Conservation (phyloP, 2,113 vertebrate genomes). For the Sinocyclocheilus grahami region DNA sequence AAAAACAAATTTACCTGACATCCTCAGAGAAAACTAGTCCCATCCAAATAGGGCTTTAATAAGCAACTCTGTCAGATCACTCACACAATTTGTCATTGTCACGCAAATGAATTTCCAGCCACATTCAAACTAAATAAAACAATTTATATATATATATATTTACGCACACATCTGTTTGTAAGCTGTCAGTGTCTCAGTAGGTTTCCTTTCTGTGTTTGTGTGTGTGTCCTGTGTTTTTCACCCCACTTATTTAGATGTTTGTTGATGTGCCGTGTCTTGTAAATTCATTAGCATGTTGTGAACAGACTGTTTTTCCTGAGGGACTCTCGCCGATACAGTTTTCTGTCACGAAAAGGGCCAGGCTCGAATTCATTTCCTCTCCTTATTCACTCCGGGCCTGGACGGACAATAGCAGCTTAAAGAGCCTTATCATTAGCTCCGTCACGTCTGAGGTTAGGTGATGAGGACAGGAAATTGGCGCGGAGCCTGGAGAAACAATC, state of each 20-base stretch:
- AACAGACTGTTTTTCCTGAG: conserved; percentile 4
- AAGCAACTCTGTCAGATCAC: conserved; percentile 2
- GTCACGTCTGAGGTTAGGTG: conserved; percentile 37
- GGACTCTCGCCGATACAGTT: conserved; percentile 4
- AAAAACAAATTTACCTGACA: background rate
- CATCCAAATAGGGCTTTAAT: background rate
- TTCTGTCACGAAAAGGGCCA: conserved; percentile 14
- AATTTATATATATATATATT: too few species aligned
- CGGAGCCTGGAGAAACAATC: conserved; percentile 42
- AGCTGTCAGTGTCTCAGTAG: background rate
- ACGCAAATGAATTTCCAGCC: too few species aligned
- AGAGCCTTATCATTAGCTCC: conserved; percentile 37
- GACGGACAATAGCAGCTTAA: conserved; percentile 18
- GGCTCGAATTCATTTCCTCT: conserved; percentile 52
- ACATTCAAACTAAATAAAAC: background rate
- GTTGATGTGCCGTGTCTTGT: conserved; percentile 52
- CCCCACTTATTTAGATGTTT: conserved; percentile 51
- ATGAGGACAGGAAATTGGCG: conserved; percentile 57
- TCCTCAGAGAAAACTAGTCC: background rate
- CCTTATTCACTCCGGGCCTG: conserved; percentile 45
- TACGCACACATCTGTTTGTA: background rate
- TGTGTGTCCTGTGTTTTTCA: conserved; percentile 37
- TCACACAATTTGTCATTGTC: background rate
- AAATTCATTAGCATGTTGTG: conserved; percentile 41
- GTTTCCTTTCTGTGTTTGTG: conserved; percentile 17